Conservation (phyloP, 2,888 invertebrate species). For the Ornithoptera priamus region DNA sequence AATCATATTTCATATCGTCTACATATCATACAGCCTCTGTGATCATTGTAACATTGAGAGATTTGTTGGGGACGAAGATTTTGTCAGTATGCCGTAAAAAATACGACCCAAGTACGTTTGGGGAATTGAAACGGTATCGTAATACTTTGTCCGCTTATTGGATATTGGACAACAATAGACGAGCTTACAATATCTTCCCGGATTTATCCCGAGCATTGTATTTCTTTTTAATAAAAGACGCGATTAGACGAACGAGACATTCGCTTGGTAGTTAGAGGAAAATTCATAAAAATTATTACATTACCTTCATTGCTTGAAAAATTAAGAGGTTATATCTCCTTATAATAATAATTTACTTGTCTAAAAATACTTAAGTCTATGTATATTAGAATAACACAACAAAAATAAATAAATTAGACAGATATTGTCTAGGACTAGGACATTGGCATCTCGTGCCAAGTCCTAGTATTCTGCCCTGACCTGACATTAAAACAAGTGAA, state of each 20-base stretch:
- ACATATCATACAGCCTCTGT: background rate
- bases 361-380: no score
- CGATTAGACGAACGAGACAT: background rate
- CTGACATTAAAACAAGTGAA: no score
- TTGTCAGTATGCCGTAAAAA: conserved; percentile 24
- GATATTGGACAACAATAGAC: conserved; percentile 26
- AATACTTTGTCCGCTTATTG: conserved; percentile 15
- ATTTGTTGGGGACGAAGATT: conserved; percentile 13
- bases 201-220: conserved; percentile 2
- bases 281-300: background rate
- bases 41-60: conserved; percentile 11
- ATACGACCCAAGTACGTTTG: conserved; percentile 11
- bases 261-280: background rate
- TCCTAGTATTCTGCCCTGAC: no score
- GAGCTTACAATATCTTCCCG: conserved; percentile 17
- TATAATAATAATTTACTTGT: no score
- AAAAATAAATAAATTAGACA: no score
- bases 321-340: no score
- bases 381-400: no score
- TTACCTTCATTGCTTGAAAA: no score
- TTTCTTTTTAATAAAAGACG: background rate
- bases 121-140: conserved; percentile 25
- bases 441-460: no score
- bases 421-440: no score
- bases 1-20: background rate